Percentiles rank a stretch among this genome's conserved stretches.
Conservation (phyloP, 2,797 vertebrate species). For the Limosa lapponica region DNA sequence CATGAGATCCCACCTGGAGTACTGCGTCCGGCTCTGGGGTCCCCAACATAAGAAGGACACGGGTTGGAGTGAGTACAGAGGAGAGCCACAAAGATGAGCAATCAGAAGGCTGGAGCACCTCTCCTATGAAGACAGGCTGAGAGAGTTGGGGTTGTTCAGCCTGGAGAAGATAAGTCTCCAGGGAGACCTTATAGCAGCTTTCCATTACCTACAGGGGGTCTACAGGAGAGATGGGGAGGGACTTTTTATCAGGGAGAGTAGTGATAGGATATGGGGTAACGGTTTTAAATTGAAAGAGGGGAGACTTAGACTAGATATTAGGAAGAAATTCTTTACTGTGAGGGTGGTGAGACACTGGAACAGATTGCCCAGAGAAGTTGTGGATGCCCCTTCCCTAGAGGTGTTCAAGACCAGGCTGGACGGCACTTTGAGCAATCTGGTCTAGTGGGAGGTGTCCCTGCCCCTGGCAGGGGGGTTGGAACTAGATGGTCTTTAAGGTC, state of each 20-base stretch:
- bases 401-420: neutral
- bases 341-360: neutral
- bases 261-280: neutral
- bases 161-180: neutral
- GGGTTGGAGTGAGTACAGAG: neutral
- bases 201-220: neutral
- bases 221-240: neutral
- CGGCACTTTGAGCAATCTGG: neutral
- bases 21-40: neutral
- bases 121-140: neutral
- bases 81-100: neutral
- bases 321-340: neutral
- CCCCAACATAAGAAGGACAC: neutral
- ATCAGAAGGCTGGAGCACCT: neutral
- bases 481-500: neutral
- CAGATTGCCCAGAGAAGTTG: neutral
- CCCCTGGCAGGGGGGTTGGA: neutral
- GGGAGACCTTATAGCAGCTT: neutral
- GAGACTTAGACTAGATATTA: neutral
- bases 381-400: neutral
- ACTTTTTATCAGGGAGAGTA: neutral
- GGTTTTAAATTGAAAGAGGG: neutral
- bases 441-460: neutral
- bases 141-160: neutral
- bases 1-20: neutral